Conservation (phyloP, 2,113 vertebrate genomes). For the Penelope pileata region DNA sequence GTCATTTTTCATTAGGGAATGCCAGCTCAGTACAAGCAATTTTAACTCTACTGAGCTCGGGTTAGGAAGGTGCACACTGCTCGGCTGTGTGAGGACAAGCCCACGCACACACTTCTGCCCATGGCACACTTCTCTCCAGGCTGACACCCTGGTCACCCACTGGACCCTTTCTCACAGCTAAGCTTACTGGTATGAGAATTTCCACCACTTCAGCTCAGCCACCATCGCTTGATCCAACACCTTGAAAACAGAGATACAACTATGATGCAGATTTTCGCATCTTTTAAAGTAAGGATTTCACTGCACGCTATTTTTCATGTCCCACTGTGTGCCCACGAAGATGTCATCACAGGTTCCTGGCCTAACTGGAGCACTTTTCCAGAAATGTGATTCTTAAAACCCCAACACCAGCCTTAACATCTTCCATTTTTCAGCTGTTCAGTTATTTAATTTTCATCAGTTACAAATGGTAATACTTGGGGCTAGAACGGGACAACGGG, state of each 20-base stretch:
- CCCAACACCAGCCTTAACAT: background rate
- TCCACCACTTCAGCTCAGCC: background rate
- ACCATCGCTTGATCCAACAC: background rate
- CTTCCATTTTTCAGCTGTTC: conserved; percentile 1
- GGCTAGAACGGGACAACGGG: background rate
- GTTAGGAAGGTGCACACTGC: background rate
- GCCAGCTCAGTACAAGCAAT: conserved; percentile 24
- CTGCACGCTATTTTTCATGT: background rate
- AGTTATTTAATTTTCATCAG: background rate
- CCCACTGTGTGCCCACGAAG: background rate
- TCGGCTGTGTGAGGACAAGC: background rate
- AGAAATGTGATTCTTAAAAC: background rate
- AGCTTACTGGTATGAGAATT: background rate
- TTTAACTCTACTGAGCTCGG: background rate
- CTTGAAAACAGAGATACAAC: background rate
- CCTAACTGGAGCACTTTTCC: background rate
- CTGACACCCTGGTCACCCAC: background rate
- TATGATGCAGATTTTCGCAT: background rate
- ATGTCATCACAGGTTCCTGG: background rate
- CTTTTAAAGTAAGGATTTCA: background rate
- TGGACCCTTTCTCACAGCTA: background rate
- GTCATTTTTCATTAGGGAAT: conserved; percentile 69
- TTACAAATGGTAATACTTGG: background rate
- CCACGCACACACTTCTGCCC: fast-evolving
- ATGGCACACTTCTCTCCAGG: background rate